A percentile compares a stretch with the other conserved stretches of the same genome.
Evolutionary conservation across 2,113 vertebrate species (phyloP).

Genomic region (Hemicordylus capensis): DNA sequence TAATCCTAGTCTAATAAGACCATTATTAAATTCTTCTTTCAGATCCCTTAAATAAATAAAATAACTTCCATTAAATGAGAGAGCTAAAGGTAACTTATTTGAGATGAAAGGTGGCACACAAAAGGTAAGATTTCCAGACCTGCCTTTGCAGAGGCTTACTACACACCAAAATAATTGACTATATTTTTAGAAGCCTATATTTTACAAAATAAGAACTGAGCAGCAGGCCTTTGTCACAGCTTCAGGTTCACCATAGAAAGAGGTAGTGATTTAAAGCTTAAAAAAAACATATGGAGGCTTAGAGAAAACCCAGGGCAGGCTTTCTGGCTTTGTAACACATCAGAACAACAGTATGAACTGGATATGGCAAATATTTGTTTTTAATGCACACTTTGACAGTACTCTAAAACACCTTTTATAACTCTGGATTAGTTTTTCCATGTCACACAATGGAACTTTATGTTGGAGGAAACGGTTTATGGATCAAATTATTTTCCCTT

Average conservation of each 20-base stretch:
- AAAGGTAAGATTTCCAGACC: conserved; percentile 22
- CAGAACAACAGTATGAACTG: not conserved
- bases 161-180: conserved; percentile 46
- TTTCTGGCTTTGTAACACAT: not conserved
- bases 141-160: conserved; percentile 33
- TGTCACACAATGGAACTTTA: not conserved
- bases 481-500: not conserved
- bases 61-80: not conserved
- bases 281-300: not conserved
- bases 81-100: not conserved
- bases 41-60: not conserved
- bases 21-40: not conserved
- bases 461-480: not conserved
- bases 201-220: conserved; percentile 32
- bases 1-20: not conserved
- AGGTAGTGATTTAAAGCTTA: conserved; percentile 4
- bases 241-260: conserved; percentile 13
- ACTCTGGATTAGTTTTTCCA: not conserved
- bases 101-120: not conserved
- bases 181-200: conserved; percentile 47
- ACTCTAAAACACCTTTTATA: not conserved
- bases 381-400: not conserved
- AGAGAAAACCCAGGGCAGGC: not conserved
- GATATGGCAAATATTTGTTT: not conserved
- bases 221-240: not conserved